Base-by-base conservation (phyloP, 1,140 invertebrate genomes). In the Drosophila ananassae region DNA sequence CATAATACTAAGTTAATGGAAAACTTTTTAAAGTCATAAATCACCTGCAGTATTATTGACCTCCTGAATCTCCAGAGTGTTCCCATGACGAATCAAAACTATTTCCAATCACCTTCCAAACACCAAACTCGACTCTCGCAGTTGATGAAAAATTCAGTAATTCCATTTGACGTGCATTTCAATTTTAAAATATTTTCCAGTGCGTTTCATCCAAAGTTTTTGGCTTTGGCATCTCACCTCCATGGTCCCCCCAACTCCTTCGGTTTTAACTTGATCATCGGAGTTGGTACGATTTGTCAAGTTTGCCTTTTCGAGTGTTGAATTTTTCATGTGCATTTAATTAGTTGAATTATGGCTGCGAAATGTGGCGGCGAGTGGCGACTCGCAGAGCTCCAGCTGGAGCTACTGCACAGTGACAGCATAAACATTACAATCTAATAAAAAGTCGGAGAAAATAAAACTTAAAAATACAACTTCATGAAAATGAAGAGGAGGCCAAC, bases 311-410 rank as follows among this genome's bases (percentile, higher is more conserved):
- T 87, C 25, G 80, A 89, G 83, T 89, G 83, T 72, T 89, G 83
- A 89, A 89, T 89, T 89, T 87, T 89, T 89, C 83, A 89, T 89
- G 83, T 83, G 83, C 84, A 89, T 89, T 89, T 89, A 89, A 89
- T 89, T 89, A 89, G 83, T 89, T 89, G 83, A 89, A 89, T 83
- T 89, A 89, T 89, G 83, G 84, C 79, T 77, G 83, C 69, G 76
- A 89, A 89, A 89, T 89, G 83, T 79, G 79, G 83, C 72, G 58
- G 63, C 56, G 57, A 82, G 56, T 81, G 63, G 57, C 60, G 32
- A 76, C 41, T 77, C 28, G 51, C 52, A 62, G 8, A 1, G 2
- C 4, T 10, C 21, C 22, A 22, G 17, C 8, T 17, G 54, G 44
- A 54, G 53, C 54, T 39, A 47, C 51, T 48, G 46, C 47, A 28